Conservation (phyloP, 2,113 vertebrate species). For the Diphyllodes magnificus region DNA sequence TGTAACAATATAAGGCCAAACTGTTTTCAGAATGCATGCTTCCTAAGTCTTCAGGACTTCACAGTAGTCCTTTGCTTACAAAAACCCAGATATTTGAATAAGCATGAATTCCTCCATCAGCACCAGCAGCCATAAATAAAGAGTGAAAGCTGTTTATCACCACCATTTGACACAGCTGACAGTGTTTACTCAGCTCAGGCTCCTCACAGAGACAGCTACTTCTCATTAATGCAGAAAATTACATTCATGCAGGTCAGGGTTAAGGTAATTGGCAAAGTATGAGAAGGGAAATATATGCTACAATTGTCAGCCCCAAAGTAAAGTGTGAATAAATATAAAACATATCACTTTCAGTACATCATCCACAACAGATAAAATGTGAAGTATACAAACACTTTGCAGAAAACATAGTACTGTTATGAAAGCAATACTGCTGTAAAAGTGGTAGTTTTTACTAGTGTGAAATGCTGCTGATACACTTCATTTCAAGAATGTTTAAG, state of each 20-base stretch:
- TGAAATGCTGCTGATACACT: neutral
- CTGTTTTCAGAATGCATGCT: neutral
- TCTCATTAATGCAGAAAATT: slow-evolving; percentile 51
- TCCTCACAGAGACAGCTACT: slow-evolving; percentile 10
- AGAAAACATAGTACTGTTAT: neutral
- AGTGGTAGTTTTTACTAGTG: neutral
- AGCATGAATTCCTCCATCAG: neutral
- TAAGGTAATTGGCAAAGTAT: slow-evolving; percentile 39
- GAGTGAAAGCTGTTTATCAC: slow-evolving; percentile 35
- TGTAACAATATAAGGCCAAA: neutral
- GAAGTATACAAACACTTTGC: neutral
- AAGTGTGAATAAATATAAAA: slow-evolving; percentile 55
- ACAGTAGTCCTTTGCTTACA: neutral
- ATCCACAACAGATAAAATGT: neutral
- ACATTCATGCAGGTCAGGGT: slow-evolving; percentile 14
- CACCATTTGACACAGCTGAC: slow-evolving; percentile 26
- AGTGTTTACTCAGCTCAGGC: slow-evolving; percentile 11
- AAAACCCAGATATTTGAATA: neutral
- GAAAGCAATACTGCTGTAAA: neutral
- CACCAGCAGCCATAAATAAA: neutral
- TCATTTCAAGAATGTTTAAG: neutral
- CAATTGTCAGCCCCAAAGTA: slow-evolving; percentile 4
- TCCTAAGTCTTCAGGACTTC: neutral
- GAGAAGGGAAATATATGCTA: slow-evolving; percentile 16
- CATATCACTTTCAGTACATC: neutral